Percentiles rank a stretch among this genome's conserved stretches.
These are phyloP conservation scores for Notothenia coriiceps DNA, from an alignment of 2,113 vertebrate genomes.

Conservation along the genomic window DNA sequence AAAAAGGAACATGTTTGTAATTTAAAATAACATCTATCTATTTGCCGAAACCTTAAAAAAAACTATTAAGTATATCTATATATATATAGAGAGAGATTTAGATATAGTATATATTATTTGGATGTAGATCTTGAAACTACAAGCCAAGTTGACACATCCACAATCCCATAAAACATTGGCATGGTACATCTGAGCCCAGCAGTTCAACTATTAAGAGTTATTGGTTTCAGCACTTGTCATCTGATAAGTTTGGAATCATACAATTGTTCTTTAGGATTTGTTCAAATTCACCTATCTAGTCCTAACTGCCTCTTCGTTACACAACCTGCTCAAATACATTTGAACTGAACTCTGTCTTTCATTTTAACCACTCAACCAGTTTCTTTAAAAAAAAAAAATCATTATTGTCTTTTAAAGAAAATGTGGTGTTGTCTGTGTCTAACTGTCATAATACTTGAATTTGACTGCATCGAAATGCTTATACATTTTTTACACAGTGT, in stretches of 20 bases:
- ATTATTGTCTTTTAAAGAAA: background rate
- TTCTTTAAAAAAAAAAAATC: background rate
- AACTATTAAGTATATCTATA: too few relatives aligned
- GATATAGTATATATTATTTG: too few relatives aligned
- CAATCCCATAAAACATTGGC: background rate
- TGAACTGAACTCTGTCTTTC: background rate
- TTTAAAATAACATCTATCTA: background rate
- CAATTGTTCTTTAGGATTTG: background rate
- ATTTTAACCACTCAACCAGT: background rate
- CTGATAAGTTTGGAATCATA: background rate
- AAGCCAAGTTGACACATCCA: background rate
- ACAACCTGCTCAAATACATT: background rate
- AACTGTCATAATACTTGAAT: background rate
- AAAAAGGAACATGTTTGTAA: background rate
- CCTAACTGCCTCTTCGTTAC: background rate
- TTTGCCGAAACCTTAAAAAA: background rate
- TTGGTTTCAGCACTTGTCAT: conserved; percentile 5
- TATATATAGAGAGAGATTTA: too few relatives aligned
- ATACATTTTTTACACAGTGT: background rate
- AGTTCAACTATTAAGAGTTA: background rate
- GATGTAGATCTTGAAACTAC: background rate
- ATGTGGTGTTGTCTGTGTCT: background rate
- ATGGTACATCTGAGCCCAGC: background rate
- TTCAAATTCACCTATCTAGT: background rate
- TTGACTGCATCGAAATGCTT: background rate